These are phyloP conservation scores for Clarias pachynema DNA, from an alignment of 2,797 vertebrate species.

Conservation along the genomic window DNA sequence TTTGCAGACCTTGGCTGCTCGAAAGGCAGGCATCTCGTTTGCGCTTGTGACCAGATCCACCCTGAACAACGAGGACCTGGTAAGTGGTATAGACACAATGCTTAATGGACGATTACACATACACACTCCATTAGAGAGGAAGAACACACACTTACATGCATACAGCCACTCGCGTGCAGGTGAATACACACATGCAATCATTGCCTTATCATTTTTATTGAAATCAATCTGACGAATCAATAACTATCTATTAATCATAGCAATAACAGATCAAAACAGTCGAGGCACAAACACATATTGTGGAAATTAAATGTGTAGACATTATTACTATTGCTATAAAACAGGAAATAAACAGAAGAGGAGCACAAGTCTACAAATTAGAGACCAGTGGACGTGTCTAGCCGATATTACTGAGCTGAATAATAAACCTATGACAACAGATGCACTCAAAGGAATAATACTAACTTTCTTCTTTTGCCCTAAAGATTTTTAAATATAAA, in stretches of 20 bases:
- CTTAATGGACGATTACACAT: not conserved
- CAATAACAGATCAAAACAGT: not conserved
- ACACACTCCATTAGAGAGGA: not conserved
- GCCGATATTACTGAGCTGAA: not conserved
- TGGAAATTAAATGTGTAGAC: not conserved
- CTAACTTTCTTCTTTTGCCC: too few relatives aligned
- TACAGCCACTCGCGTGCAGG: not conserved
- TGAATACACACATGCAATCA: not conserved
- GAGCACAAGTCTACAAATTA: not conserved
- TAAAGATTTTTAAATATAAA: not conserved
- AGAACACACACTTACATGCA: not conserved
- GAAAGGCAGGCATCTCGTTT: conserved; percentile 97
- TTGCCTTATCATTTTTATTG: not conserved
- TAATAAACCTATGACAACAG: not conserved
- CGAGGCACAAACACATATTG: not conserved
- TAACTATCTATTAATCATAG: not conserved
- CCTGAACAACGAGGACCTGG: conserved; percentile 93
- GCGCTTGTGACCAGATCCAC: conserved; percentile 93
- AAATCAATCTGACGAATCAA: not conserved
- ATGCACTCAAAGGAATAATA: not conserved
- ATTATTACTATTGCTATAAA: not conserved
- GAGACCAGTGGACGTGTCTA: not conserved
- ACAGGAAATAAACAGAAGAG: conserved; percentile 1
- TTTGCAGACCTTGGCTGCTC: conserved; percentile 90
- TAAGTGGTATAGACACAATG: conserved; percentile 70